These are phyloP conservation scores for Scrobipalpa atriplicella DNA, from an alignment of 2,888 invertebrate species.

Conservation along the genomic window DNA sequence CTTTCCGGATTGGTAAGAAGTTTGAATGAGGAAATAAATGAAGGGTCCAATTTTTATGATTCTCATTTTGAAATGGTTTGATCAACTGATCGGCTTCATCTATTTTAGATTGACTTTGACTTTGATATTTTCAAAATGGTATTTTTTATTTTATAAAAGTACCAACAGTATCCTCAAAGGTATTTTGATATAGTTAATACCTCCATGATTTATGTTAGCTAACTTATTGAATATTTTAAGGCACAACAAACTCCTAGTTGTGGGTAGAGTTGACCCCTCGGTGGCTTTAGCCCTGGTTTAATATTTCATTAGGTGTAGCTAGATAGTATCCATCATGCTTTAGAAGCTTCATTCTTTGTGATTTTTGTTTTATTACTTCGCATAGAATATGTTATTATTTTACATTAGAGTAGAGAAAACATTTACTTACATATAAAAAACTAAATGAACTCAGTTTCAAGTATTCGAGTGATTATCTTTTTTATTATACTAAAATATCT, in stretches of 20 bases:
- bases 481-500: no score
- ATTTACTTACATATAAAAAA: no score
- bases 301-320: constrained; percentile 12
- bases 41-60: constrained; percentile 12
- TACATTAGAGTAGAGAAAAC: no score
- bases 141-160: no score
- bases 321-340: neutral
- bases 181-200: constrained; percentile 4
- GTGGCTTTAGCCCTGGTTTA: constrained; percentile 12
- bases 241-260: neutral
- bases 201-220: neutral
- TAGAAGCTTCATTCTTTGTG: neutral
- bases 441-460: no score
- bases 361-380: no score
- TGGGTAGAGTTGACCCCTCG: neutral
- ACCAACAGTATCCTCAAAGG: neutral
- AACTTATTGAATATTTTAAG: constrained; percentile 22
- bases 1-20: constrained; percentile 8
- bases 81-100: neutral
- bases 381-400: neutral
- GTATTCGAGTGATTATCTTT: no score
- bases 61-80: neutral
- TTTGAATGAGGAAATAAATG: constrained; percentile 8
- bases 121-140: no score
- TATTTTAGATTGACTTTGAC: neutral